These are phyloP conservation scores for Sicus ferrugineus DNA, from an alignment of 2,888 invertebrate genomes.

Conservation along the genomic window DNA sequence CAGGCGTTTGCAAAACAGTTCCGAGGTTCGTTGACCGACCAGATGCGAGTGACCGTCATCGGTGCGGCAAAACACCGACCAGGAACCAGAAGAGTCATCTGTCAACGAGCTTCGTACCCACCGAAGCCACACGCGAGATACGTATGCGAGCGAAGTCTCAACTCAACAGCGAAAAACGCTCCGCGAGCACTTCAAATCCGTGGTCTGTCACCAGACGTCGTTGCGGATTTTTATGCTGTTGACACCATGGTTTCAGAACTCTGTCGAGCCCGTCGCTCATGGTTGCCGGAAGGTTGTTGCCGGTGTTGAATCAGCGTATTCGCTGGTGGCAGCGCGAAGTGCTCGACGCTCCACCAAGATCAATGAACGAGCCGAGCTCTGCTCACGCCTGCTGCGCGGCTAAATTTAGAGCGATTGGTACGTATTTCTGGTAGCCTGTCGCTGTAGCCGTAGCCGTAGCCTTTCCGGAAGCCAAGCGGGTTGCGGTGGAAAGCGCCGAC, in stretches of 20 bases:
- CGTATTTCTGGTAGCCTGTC: constrained; percentile 52
- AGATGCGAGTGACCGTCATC: not conserved
- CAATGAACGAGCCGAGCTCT: constrained; percentile 31
- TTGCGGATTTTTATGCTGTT: constrained; percentile 11
- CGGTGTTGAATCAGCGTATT: not conserved
- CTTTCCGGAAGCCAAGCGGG: constrained; percentile 25
- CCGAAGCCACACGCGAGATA: not conserved
- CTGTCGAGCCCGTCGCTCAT: not conserved
- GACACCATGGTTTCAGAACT: not conserved
- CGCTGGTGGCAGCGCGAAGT: not conserved
- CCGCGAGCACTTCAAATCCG: not conserved
- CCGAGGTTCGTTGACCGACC: constrained; percentile 18
- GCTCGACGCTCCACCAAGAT: not conserved
- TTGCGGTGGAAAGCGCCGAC: not conserved
- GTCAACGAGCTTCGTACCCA: not conserved
- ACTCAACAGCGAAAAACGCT: not conserved
- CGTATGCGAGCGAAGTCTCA: constrained; percentile 19
- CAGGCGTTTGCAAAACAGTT: no score
- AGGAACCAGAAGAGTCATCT: constrained; percentile 46
- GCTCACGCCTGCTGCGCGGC: constrained; percentile 23
- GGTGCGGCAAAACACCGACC: constrained; percentile 52
- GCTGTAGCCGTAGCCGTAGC: no score
- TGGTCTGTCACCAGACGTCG: not conserved
- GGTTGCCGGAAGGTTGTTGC: not conserved
- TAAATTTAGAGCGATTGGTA: constrained; percentile 45